Evolutionary conservation across 2,888 invertebrate species (phyloP).

Genomic region (Rhagonycha lutea): DNA sequence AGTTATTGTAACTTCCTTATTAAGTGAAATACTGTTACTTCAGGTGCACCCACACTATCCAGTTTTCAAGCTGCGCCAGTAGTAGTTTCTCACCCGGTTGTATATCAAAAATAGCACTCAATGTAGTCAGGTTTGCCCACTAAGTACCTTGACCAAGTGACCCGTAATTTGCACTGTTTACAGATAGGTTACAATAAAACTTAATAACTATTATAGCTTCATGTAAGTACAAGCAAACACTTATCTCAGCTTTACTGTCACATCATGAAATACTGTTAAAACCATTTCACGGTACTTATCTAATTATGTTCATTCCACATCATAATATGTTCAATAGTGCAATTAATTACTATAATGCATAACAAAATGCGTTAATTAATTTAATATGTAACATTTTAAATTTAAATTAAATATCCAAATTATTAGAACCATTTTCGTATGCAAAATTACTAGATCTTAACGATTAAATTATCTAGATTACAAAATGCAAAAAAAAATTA

Average conservation of each 20-base stretch:
- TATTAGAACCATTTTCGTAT: neutral
- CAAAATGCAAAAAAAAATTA: neutral
- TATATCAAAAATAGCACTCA: conserved; percentile 22
- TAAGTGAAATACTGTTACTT: neutral
- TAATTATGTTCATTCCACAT: neutral
- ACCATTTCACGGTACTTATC: neutral
- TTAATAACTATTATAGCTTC: neutral
- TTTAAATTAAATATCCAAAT: neutral
- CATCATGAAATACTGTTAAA: neutral
- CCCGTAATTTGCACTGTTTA: conserved; percentile 28
- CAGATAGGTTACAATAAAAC: neutral
- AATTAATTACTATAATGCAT: neutral
- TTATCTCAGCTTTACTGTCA: neutral
- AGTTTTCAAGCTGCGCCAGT: neutral
- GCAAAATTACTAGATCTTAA: neutral
- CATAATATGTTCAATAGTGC: neutral
- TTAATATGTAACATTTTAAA: neutral
- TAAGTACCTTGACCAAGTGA: conserved; percentile 31
- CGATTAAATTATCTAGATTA: neutral
- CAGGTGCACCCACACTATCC: neutral
- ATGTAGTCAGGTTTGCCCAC: conserved; percentile 28
- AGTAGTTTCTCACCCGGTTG: conserved; percentile 14
- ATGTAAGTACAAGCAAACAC: neutral
- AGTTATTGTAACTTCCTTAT: neutral
- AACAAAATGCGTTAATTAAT: neutral